These are phyloP conservation scores for Sardina pilchardus DNA, from an alignment of 2,113 vertebrate genomes.

Conservation along the genomic window DNA sequence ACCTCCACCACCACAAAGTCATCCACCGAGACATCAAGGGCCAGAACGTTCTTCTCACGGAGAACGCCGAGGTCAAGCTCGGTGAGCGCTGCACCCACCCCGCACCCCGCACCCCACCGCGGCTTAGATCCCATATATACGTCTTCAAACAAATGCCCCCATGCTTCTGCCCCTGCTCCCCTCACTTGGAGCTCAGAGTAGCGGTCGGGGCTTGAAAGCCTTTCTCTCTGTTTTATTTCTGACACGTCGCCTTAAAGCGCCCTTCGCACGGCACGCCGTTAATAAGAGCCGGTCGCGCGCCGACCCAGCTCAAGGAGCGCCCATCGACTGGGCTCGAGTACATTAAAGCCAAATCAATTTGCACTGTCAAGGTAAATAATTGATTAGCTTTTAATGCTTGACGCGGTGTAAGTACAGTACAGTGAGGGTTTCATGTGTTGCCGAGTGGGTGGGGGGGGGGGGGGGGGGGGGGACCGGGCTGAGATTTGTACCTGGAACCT, in stretches of 20 bases:
- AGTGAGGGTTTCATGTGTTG: background rate
- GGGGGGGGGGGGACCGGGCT: background rate
- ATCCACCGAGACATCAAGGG: slow-evolving; percentile 95
- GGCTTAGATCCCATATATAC: background rate
- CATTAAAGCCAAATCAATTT: slow-evolving; percentile 38
- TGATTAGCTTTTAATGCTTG: slow-evolving; percentile 29
- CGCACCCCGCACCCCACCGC: background rate
- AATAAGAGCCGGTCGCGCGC: background rate
- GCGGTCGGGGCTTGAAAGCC: background rate
- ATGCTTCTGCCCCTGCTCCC: background rate
- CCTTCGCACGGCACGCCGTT: background rate
- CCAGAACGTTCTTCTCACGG: slow-evolving; percentile 88
- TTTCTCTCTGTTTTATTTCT: background rate
- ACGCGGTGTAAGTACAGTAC: slow-evolving; percentile 16
- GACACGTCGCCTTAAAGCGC: background rate
- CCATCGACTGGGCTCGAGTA: slow-evolving; percentile 33
- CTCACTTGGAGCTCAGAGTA: background rate
- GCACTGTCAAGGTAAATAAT: slow-evolving; percentile 31
- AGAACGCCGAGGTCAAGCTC: slow-evolving; percentile 89
- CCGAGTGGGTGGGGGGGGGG: too few relatives aligned
- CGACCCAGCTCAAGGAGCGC: background rate
- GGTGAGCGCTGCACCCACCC: slow-evolving; percentile 66
- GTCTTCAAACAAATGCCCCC: background rate
- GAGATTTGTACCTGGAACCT: background rate
- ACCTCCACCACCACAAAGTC: slow-evolving; percentile 89